Evolutionary conservation across 2,113 vertebrate species (phyloP).

Genomic region (Promerops cafer): DNA sequence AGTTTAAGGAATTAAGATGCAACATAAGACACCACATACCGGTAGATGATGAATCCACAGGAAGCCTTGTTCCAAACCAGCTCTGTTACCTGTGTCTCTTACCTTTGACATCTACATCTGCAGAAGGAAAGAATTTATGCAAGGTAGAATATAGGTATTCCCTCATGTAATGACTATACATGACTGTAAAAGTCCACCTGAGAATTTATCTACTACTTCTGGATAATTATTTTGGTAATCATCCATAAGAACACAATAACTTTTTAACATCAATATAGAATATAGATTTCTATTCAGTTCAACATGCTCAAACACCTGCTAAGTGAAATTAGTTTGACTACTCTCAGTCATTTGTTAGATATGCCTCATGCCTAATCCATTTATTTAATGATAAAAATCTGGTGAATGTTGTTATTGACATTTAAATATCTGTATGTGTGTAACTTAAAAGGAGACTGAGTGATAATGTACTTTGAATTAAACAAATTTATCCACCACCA

Average conservation of each 20-base stretch:
- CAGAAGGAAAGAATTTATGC: neutral
- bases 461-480: neutral
- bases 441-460: neutral
- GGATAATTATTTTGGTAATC: conserved; percentile 30
- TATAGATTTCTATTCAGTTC: neutral
- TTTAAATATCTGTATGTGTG: neutral
- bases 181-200: conserved; percentile 7
- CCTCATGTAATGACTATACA: neutral
- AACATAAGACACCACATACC: neutral
- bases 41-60: neutral
- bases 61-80: neutral
- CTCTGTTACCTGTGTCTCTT: neutral
- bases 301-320: neutral
- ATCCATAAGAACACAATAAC: neutral
- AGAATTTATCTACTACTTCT: conserved; percentile 7
- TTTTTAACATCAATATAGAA: conserved; percentile 17
- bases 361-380: neutral
- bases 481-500: neutral
- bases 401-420: neutral
- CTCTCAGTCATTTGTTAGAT: neutral
- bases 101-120: neutral
- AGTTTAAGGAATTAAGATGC: neutral
- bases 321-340: neutral
- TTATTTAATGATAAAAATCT: neutral
- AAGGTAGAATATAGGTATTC: neutral